A percentile compares a stretch with the other conserved stretches of the same genome.
Conservation (phyloP, 2,113 vertebrate genomes). For the Galeopterus variegatus region DNA sequence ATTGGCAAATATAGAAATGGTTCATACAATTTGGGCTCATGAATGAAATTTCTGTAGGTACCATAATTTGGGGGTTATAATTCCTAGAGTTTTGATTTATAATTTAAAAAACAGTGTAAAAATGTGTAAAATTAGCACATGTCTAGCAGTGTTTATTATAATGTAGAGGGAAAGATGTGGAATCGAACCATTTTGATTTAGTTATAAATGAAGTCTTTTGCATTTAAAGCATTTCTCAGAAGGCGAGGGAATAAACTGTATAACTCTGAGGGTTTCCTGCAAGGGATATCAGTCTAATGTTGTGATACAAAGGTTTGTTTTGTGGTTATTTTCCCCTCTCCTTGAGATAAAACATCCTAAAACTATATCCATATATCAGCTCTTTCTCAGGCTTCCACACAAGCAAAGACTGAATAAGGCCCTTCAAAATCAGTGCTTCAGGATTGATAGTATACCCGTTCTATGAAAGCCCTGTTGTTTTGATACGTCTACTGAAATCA, state of each 20-base stretch:
- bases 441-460: background rate
- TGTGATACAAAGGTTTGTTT: background rate
- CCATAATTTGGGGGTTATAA: background rate
- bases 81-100: background rate
- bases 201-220: conserved; percentile 33
- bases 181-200: conserved; percentile 42
- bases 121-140: background rate
- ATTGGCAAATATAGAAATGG: background rate
- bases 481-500: conserved; percentile 39
- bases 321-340: background rate
- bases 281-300: background rate
- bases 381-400: background rate
- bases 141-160: background rate
- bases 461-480: background rate
- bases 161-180: background rate
- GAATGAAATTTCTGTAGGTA: background rate
- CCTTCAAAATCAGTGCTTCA: conserved; percentile 40
- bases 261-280: background rate
- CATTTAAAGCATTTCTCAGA: conserved; percentile 52
- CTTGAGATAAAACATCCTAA: background rate
- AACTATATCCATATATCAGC: background rate
- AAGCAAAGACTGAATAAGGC: conserved; percentile 21
- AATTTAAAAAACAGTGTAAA: background rate
- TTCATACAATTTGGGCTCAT: background rate
- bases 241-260: background rate